phyloP scores from a whole-genome alignment of 2,113 vertebrate species.

The Terrapene triunguis region DNA sequence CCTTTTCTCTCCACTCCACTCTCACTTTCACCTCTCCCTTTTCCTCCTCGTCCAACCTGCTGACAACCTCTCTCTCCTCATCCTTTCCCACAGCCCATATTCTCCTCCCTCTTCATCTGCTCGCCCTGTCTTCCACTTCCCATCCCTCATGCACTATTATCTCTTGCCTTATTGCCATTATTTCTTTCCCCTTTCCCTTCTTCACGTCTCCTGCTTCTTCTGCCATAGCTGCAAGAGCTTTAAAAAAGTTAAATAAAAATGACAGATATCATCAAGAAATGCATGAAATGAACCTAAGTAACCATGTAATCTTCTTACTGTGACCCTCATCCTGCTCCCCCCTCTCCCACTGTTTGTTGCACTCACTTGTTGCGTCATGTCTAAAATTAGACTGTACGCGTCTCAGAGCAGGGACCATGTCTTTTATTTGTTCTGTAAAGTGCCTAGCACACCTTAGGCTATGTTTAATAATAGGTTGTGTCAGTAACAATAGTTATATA shows the following conservation, averaged over 20 bases:
- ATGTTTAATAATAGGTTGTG: background rate
- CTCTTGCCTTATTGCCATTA: background rate
- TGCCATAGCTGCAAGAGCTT: background rate
- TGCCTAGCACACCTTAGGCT: background rate
- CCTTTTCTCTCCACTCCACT: background rate
- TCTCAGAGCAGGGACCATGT: background rate
- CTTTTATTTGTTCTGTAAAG: conserved; percentile 11
- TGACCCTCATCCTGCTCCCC: background rate
- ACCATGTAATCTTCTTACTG: background rate
- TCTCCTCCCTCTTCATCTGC: background rate
- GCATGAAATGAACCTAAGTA: conserved; percentile 23
- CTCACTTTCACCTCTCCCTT: background rate
- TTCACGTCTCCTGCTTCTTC: background rate
- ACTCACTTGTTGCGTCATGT: background rate
- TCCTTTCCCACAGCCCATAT: background rate
- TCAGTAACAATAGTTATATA: background rate
- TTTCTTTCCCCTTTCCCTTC: background rate
- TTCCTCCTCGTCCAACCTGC: background rate
- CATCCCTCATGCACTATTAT: background rate
- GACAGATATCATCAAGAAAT: background rate
- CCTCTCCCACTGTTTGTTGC: background rate
- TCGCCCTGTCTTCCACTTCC: background rate
- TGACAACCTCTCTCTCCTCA: background rate
- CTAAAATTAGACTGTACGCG: conserved; percentile 27
- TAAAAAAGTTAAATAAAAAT: background rate